phyloP scores from a whole-genome alignment of 2,888 invertebrate genomes.

The Monochamus alternatus region DNA sequence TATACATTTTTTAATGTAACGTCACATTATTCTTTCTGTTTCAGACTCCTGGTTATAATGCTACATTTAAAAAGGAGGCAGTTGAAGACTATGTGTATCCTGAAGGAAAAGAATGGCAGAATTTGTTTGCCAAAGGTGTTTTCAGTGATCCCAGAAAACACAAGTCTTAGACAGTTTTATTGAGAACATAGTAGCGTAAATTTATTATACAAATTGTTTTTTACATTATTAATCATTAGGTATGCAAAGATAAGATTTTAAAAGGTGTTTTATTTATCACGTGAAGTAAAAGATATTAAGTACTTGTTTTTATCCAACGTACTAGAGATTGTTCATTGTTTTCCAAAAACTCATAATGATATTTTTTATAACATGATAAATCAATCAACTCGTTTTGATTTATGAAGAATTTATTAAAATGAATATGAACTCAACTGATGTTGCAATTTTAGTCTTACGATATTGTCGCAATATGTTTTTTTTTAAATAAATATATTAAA shows the following conservation, averaged over 20 bases:
- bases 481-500: too few species aligned
- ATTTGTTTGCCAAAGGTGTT: constrained; percentile 76
- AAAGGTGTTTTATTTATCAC: constrained; percentile 27
- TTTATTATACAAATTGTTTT: constrained; percentile 23
- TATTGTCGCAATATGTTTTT: too few species aligned
- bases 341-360: neutral
- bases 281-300: neutral
- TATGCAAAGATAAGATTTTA: constrained; percentile 26
- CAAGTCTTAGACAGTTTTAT: constrained; percentile 37
- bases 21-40: constrained; percentile 61
- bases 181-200: neutral
- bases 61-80: constrained; percentile 81
- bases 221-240: constrained; percentile 30
- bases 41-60: constrained; percentile 86
- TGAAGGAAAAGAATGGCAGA: constrained; percentile 83
- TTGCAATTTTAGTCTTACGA: too few species aligned
- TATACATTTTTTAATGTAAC: neutral
- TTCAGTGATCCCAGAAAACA: constrained; percentile 72
- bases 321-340: neutral
- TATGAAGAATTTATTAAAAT: neutral
- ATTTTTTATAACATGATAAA: constrained; percentile 7
- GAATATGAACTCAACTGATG: too few species aligned
- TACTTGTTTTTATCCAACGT: neutral
- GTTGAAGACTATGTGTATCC: constrained; percentile 84
- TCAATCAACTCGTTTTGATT: neutral